phyloP scores from a whole-genome alignment of 2,113 vertebrate species.

The Gavialis gangeticus region DNA sequence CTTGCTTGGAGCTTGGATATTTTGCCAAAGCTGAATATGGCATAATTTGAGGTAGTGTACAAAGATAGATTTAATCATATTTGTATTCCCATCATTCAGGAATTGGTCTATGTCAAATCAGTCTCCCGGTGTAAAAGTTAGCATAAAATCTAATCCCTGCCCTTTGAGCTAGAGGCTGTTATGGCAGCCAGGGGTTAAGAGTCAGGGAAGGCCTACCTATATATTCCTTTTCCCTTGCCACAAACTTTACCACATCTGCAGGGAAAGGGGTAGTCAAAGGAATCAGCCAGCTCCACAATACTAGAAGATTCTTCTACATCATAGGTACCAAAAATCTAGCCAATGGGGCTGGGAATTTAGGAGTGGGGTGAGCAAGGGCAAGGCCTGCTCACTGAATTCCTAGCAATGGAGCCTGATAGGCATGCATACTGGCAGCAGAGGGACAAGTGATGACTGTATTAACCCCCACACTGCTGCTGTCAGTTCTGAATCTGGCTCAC shows the following conservation, averaged over 20 bases:
- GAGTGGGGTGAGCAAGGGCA: too few relatives aligned
- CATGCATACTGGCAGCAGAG: too few relatives aligned
- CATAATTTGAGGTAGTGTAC: neutral
- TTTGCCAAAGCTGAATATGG: neutral
- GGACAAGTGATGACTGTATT: too few relatives aligned
- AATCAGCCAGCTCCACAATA: neutral
- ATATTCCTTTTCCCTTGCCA: neutral
- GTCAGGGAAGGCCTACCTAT: neutral
- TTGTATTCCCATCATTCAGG: neutral
- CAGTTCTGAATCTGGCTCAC: too few relatives aligned
- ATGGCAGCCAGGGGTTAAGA: neutral
- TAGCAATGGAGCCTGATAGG: too few relatives aligned
- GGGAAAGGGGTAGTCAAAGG: neutral
- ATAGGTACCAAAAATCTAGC: too few relatives aligned
- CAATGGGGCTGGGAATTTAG: too few relatives aligned
- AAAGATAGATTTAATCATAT: neutral
- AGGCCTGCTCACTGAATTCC: too few relatives aligned
- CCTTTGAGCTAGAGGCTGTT: neutral
- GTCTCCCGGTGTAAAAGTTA: neutral
- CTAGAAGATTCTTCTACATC: neutral
- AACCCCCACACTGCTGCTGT: too few relatives aligned
- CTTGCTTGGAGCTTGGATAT: neutral
- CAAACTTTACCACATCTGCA: neutral
- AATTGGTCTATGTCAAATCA: neutral
- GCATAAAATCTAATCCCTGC: neutral